A percentile compares a stretch with the other conserved stretches of the same genome.
Conservation (phyloP, 2,797 vertebrate species). For the Pseudomugil gertrudae region DNA sequence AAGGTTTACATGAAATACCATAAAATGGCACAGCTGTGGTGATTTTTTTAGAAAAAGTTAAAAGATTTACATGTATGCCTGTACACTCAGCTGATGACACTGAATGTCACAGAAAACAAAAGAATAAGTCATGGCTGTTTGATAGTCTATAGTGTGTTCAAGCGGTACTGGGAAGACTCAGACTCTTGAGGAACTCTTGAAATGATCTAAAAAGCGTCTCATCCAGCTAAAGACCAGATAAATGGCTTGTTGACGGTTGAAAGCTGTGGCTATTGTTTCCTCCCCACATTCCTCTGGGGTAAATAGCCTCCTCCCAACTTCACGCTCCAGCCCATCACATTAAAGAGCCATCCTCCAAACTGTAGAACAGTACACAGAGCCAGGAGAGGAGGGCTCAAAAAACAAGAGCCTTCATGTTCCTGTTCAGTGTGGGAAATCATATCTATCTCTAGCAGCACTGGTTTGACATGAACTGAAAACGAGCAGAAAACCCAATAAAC, state of each 20-base stretch:
- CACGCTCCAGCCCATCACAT: slow-evolving; percentile 61
- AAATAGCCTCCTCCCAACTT: slow-evolving; percentile 48
- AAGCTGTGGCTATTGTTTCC: slow-evolving; percentile 28
- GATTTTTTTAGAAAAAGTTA: neutral
- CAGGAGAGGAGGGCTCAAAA: slow-evolving; percentile 7
- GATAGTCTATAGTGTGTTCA: neutral
- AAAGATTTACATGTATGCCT: neutral
- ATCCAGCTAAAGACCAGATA: slow-evolving; percentile 17
- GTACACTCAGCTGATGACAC: neutral
- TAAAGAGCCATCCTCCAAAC: slow-evolving; percentile 50
- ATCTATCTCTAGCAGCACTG: neutral
- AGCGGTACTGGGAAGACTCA: neutral
- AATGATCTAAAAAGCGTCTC: neutral
- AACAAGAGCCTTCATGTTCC: neutral
- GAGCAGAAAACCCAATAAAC: neutral
- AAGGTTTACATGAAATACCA: neutral
- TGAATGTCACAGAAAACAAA: neutral
- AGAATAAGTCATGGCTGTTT: neutral
- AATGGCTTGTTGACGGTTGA: slow-evolving; percentile 7
- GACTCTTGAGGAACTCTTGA: neutral
- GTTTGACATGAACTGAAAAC: neutral
- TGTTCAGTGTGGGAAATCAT: slow-evolving; percentile 43
- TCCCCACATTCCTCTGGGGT: slow-evolving; percentile 66
- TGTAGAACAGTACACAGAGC: slow-evolving; percentile 55
- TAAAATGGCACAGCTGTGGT: neutral